These are phyloP conservation scores for Antedon bifida DNA, from an alignment of 35 echinoderm and acorn worm genomes.

Conservation along the genomic window DNA sequence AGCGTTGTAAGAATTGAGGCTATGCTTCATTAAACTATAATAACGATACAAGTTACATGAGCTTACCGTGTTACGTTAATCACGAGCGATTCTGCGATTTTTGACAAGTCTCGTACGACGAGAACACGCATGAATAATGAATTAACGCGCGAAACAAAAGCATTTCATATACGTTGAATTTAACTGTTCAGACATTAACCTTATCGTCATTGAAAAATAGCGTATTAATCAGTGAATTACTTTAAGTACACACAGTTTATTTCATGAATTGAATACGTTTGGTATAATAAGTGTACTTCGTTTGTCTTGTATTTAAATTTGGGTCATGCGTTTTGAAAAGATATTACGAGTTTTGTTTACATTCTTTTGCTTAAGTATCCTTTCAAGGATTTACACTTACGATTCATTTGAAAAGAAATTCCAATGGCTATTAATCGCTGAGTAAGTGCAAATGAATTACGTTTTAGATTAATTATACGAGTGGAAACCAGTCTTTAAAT, in stretches of 20 bases:
- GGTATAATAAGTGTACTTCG: background rate
- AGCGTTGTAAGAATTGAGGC: background rate
- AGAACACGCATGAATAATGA: background rate
- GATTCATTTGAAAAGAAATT: background rate
- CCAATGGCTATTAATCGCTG: background rate
- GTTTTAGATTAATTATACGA: background rate
- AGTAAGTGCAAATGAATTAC: background rate
- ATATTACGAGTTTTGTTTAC: background rate
- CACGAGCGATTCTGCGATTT: background rate
- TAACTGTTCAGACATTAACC: background rate
- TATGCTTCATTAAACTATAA: background rate
- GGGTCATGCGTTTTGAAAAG: background rate
- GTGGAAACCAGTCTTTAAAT: background rate
- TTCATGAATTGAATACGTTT: background rate
- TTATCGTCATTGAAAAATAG: background rate
- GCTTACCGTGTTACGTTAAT: background rate
- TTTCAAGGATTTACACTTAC: background rate
- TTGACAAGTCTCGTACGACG: background rate
- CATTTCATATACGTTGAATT: background rate
- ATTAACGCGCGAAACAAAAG: background rate
- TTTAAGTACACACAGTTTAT: background rate
- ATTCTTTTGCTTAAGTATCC: background rate
- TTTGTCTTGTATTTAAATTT: background rate
- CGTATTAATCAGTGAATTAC: background rate
- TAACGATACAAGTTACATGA: background rate